phyloP scores from a whole-genome alignment of 2,888 invertebrate species.

The Gordius sp. region DNA sequence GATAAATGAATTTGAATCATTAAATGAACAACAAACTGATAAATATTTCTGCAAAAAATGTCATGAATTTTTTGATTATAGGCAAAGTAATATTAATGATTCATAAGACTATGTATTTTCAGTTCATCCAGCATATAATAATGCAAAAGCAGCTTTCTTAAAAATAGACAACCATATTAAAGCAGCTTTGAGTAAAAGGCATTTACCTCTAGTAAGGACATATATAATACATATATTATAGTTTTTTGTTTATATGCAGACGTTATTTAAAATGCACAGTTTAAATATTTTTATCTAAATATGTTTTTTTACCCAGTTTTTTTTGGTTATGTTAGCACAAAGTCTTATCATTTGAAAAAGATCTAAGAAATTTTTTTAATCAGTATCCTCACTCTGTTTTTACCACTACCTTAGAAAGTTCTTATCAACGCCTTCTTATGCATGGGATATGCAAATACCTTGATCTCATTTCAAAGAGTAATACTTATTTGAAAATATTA shows the following conservation, averaged over 20 bases:
- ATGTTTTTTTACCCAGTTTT: too few species aligned
- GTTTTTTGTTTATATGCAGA: too few species aligned
- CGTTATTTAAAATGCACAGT: too few species aligned
- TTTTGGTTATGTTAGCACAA: too few species aligned
- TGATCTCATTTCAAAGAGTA: constrained; percentile 3
- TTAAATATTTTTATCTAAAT: too few species aligned
- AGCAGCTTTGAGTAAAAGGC: neutral
- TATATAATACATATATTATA: too few species aligned
- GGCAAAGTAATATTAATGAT: neutral
- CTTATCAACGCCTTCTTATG: neutral
- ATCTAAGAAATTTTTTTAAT: neutral
- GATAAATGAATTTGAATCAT: neutral
- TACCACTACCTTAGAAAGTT: neutral
- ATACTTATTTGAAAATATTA: neutral
- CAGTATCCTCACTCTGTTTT: neutral
- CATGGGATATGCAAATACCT: constrained; percentile 11
- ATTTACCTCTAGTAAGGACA: too few species aligned
- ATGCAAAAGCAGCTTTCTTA: constrained; percentile 4
- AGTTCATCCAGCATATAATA: neutral
- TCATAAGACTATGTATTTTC: too few species aligned
- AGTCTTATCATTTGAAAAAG: neutral
- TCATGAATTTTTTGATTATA: neutral
- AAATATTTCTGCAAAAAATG: neutral
- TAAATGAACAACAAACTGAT: neutral
- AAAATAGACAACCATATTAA: constrained; percentile 11